Percentiles rank a stretch among this genome's conserved stretches.
Evolutionary conservation across 2,113 vertebrate genomes (phyloP).

Genomic region (Panthera uncia): DNA sequence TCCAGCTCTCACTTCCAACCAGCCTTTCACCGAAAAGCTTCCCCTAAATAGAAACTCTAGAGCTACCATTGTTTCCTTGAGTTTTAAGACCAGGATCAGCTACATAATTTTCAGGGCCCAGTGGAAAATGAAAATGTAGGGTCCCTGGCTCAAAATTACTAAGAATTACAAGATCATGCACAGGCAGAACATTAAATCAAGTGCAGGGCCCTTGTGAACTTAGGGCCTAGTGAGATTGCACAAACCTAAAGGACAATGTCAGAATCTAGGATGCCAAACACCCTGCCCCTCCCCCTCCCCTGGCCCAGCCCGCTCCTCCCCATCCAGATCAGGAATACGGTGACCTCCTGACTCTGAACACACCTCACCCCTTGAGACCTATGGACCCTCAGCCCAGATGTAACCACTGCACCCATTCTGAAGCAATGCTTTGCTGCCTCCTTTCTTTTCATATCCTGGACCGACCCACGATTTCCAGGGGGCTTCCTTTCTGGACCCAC

Average conservation of each 20-base stretch:
- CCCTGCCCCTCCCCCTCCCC: neutral
- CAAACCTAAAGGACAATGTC: neutral
- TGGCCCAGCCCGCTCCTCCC: neutral
- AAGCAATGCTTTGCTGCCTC: neutral
- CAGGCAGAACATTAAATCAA: neutral
- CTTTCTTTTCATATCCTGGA: neutral
- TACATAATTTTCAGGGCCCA: neutral
- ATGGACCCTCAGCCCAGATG: neutral
- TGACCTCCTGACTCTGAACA: neutral
- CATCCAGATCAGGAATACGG: neutral
- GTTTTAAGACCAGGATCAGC: neutral
- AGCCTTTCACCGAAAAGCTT: neutral
- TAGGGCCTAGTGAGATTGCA: neutral
- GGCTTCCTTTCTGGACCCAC: neutral
- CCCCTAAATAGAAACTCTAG: neutral
- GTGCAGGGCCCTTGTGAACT: neutral
- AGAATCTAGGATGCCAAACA: neutral
- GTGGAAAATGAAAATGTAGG: neutral
- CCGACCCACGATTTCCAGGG: neutral
- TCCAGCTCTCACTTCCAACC: neutral
- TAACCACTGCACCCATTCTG: neutral
- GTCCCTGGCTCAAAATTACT: neutral
- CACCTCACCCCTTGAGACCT: neutral
- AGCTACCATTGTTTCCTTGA: neutral
- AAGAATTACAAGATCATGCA: neutral